Base-by-base conservation (phyloP, 2,797 vertebrate genomes). In the Choloepus didactylus region DNA sequence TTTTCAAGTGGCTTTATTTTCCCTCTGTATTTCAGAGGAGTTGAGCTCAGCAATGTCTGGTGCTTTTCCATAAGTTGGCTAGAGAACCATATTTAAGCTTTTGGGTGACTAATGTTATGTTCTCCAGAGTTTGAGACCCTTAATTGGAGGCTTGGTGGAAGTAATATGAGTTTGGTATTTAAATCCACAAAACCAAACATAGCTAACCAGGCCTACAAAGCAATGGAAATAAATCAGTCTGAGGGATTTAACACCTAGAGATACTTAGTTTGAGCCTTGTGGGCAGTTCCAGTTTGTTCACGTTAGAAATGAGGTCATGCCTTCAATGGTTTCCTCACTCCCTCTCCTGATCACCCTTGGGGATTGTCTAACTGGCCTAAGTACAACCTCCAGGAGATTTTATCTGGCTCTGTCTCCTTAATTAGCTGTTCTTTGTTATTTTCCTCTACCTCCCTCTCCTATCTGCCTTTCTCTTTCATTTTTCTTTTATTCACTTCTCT, bases 181-280 rank as follows among this genome's bases (percentile, higher is more conserved):
- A 38, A 91, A 69, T 76, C 59, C 25, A 12, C 77, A 75, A 94
- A 93, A 49, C n/a, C 35, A 62, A 90, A 89, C 64, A 73, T 80
- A 79, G 60, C 54, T 76, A 85, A 56, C 35, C 1, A 81, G 67
- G 18, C 73, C 75, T 83, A 5, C 41, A 87, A 16, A 70, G 59
- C 89, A 89, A 0, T 15, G 19, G 46, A 62, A 85, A 29, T 72
- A 41, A 79, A 60, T 77, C 44, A 80, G 54, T 49, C 80, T 9
- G 11, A 77, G 59, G 75, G 56, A 21, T 56, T 56, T 56, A 56
- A 56, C n/a, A 79, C 77, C 66, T 64, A 41, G 60, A 89, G 38
- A 44, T 62, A 5, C 35, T 83, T 27, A 21, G 31, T 73, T 41
- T 44, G 59, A 27, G 72, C 23, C 51, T 44, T 38, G 27, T 38